Evolutionary conservation across 1,140 invertebrate species (phyloP).

Genomic region (Tetramorium simillimum): DNA sequence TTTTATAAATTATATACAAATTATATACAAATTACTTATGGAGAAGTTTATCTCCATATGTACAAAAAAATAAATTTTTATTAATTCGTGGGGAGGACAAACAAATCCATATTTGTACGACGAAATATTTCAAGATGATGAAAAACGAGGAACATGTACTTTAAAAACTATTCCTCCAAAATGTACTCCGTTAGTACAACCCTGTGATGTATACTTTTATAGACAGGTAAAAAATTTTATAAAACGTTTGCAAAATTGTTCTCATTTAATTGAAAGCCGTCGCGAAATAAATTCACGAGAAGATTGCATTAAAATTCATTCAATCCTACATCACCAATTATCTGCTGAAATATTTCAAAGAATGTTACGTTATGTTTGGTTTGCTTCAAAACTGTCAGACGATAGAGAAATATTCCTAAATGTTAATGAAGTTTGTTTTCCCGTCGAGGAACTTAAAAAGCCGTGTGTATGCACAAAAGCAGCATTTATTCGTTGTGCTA

Average conservation of each 20-base stretch:
- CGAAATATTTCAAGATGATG: conserved; percentile 54
- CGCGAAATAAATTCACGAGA: conserved; percentile 51
- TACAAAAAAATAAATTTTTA: too few species aligned
- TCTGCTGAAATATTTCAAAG: background rate
- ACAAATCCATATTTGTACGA: conserved; percentile 52
- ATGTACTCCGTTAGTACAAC: conserved; percentile 60
- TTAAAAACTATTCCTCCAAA: conserved; percentile 71
- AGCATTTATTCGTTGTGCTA: too few species aligned
- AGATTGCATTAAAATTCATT: conserved; percentile 8
- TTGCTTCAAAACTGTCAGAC: too few species aligned
- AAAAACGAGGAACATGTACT: conserved; percentile 42
- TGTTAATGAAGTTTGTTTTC: too few species aligned
- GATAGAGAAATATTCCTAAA: too few species aligned
- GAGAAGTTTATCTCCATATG: too few species aligned
- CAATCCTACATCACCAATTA: background rate
- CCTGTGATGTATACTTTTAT: conserved; percentile 69
- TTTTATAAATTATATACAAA: too few species aligned
- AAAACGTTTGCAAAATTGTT: conserved; percentile 56
- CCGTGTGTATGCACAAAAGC: too few species aligned
- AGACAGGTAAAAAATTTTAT: conserved; percentile 70
- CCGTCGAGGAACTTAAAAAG: too few species aligned
- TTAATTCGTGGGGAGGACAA: conserved; percentile 68
- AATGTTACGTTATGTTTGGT: too few species aligned
- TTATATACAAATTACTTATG: too few species aligned
- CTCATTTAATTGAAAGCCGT: conserved; percentile 37